Base-by-base conservation (phyloP, 1,140 invertebrate genomes). In the Colletes latitarsis region DNA sequence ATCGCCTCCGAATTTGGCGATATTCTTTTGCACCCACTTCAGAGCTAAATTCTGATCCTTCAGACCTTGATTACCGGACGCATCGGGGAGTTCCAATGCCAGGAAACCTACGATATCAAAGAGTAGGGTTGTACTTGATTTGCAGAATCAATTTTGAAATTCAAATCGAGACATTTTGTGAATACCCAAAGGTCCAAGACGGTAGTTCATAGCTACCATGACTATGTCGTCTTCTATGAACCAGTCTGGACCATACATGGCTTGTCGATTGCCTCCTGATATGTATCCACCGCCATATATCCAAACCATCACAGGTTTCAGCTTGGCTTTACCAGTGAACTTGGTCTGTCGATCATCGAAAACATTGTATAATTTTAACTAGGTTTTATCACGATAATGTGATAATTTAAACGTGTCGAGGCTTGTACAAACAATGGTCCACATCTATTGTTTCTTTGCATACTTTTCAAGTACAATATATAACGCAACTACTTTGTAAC, bases 241-340 rank as follows among this genome's bases (percentile, higher is more conserved):
- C 3, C 9, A 49, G 49, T 49, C 49, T 10, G 49, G 49, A 8
- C 49, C 49, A 10, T 49, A 49, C 10, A 49, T 46, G 43, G 6
- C 0, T 46, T 46, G 43, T 9, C 9, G 1, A 9, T 46, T 8
- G 6, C 43, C 43, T 8, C 6, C 9, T 9, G 9, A 3, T 3
- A 12, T 93, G 84, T 97, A 49, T 12, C 49, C 49, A 12, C 49
- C 49, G 10, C 49, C 97, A 89, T 97, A 96, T 39, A 97, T 94
- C 95, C 95, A 98, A 3, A 97, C 94, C 95, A 97, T 96, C 0
- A 97, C 96, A 4, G 76, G 58, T 3, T 39, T 78, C 58, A 72
- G 9, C 6, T 17, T 30, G 6, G 21, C 0, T 30, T 17, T 5
- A 8, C 3, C 3, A 0, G 21, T 43, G 19, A 69, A 77, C 15